These are phyloP conservation scores for Auanema freiburgensis DNA, from an alignment of 2,888 invertebrate species.

Conservation along the genomic window DNA sequence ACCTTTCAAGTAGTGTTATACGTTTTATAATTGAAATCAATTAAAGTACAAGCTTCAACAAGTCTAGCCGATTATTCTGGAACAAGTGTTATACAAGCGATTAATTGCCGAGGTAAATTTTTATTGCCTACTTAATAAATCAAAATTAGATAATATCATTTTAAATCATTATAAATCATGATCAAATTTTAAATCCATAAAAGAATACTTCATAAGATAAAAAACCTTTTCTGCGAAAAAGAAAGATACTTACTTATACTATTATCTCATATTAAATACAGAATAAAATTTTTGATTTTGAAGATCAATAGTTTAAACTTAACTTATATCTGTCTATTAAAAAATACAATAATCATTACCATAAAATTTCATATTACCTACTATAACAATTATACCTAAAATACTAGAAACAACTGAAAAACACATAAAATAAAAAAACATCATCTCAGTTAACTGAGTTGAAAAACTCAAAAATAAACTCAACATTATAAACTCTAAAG, in stretches of 20 bases:
- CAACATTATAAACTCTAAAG: slow-evolving; percentile 49
- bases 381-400: slow-evolving; percentile 48
- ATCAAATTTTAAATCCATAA: slow-evolving; percentile 49
- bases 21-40: slow-evolving; percentile 42
- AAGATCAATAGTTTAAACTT: slow-evolving; percentile 57
- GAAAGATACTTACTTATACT: slow-evolving; percentile 52
- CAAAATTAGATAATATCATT: slow-evolving; percentile 55
- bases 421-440: slow-evolving; percentile 53
- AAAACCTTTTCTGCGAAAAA: slow-evolving; percentile 50
- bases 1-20: slow-evolving; percentile 25
- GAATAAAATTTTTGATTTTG: slow-evolving; percentile 54
- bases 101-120: slow-evolving; percentile 48
- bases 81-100: slow-evolving; percentile 55
- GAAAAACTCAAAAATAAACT: slow-evolving; percentile 43
- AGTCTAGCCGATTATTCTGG: slow-evolving; percentile 58
- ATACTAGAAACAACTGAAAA: slow-evolving; percentile 51
- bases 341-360: slow-evolving; percentile 49
- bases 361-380: slow-evolving; percentile 48
- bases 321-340: slow-evolving; percentile 49
- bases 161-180: slow-evolving; percentile 48
- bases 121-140: slow-evolving; percentile 50
- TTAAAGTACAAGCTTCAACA: slow-evolving; percentile 52
- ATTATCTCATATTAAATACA: slow-evolving; percentile 42
- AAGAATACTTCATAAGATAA: slow-evolving; percentile 47
- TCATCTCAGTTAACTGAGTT: slow-evolving; percentile 26